These are phyloP conservation scores for Octopus bimaculoides DNA, from an alignment of 1,140 invertebrate species.

Conservation along the genomic window DNA sequence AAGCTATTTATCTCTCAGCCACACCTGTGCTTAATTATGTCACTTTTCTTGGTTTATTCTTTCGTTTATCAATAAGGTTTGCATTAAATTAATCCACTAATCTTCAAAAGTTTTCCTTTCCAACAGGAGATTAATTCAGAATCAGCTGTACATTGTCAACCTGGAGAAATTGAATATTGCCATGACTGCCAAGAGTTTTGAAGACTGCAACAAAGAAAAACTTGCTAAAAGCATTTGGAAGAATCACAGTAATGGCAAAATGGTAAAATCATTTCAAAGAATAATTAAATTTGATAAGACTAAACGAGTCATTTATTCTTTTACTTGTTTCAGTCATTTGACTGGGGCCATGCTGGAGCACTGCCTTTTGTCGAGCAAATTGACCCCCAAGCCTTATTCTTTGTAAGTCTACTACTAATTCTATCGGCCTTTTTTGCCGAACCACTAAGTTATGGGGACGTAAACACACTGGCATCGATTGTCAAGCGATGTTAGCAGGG, in stretches of 20 bases:
- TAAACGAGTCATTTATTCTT: not conserved
- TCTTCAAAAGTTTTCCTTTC: not conserved
- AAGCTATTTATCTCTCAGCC: no score
- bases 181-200: constrained; percentile 37
- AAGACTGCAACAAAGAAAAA: constrained; percentile 41
- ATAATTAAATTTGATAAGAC: not conserved
- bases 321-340: not conserved
- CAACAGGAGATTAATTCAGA: constrained; percentile 32
- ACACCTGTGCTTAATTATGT: no score
- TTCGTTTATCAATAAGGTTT: no score
- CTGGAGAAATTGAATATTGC: constrained; percentile 45
- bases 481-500: no score
- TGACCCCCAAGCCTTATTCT: not conserved
- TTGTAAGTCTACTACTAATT: not conserved
- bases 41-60: no score
- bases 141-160: constrained; percentile 36
- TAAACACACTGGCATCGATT: no score
- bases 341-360: not conserved
- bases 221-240: constrained; percentile 47
- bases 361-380: not conserved
- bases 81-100: no score
- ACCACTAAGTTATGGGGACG: no score
- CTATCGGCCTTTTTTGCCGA: not conserved
- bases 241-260: constrained; percentile 45
- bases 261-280: constrained; percentile 25